Conservation (phyloP, 2,113 vertebrate species). For the Bagarius yarrelli region DNA sequence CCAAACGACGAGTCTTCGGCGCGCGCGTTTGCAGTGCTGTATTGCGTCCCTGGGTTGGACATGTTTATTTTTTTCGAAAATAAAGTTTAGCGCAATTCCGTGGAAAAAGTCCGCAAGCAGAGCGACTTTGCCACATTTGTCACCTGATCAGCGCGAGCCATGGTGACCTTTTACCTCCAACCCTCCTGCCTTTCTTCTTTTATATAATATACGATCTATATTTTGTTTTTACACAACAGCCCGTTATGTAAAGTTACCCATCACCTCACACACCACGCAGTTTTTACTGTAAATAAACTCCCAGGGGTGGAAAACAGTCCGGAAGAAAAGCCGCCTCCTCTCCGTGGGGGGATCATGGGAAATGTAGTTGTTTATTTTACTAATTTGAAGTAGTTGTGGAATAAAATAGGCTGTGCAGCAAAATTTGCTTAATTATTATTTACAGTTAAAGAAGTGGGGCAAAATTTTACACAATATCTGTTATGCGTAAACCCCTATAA, state of each 20-base stretch:
- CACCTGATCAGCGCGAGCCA: slow-evolving; percentile 66
- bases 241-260: background rate
- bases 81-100: background rate
- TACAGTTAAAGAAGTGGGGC: no score
- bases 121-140: slow-evolving; percentile 57
- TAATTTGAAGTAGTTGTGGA: no score
- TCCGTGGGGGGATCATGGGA: slow-evolving; percentile 34
- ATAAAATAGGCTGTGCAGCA: no score
- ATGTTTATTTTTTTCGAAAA: background rate
- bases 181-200: slow-evolving; percentile 42
- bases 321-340: background rate
- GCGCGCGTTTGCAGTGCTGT: slow-evolving; percentile 42
- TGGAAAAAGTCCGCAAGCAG: background rate
- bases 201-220: background rate
- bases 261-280: background rate
- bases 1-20: slow-evolving; percentile 40
- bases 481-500: no score
- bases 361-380: slow-evolving; percentile 21
- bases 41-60: slow-evolving; percentile 41
- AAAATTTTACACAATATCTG: no score
- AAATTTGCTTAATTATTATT: no score
- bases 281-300: background rate
- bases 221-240: background rate
- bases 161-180: slow-evolving; percentile 65
- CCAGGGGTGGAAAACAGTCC: background rate